A percentile compares a stretch with the other conserved stretches of the same genome.
phyloP scores from a whole-genome alignment of 2,888 invertebrate species.

The Cerceris ruficornis region DNA sequence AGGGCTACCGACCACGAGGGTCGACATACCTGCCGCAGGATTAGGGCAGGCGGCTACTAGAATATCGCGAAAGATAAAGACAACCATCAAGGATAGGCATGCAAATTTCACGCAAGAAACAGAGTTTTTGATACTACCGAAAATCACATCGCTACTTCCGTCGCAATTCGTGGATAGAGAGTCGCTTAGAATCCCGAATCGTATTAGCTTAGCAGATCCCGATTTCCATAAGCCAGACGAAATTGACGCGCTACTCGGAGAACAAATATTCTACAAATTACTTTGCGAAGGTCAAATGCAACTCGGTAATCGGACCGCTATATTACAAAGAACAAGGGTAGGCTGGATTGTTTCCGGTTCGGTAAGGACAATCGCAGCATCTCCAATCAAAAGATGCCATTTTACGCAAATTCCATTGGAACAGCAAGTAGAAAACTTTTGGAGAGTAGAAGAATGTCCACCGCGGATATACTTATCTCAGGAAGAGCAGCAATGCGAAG shows the following conservation, averaged over 20 bases:
- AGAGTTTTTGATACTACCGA: no score
- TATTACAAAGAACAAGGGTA: slow-evolving; percentile 11
- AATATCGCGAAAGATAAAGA: no score
- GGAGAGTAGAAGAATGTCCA: slow-evolving; percentile 11
- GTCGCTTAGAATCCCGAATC: background rate
- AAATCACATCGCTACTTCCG: no score
- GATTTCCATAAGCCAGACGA: slow-evolving; percentile 5
- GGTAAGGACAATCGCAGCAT: background rate
- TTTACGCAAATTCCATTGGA: background rate
- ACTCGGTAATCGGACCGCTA: background rate
- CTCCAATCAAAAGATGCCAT: background rate
- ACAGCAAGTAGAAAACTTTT: slow-evolving; percentile 3
- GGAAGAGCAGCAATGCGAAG: background rate
- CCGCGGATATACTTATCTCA: background rate
- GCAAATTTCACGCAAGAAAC: no score
- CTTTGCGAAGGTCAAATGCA: slow-evolving; percentile 1
- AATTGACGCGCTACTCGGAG: slow-evolving; percentile 18
- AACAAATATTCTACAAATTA: slow-evolving; percentile 6
- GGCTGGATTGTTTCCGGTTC: slow-evolving; percentile 17
- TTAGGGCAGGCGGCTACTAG: no score
- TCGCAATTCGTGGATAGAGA: background rate
- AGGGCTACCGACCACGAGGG: no score
- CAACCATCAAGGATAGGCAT: no score
- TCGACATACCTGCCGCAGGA: no score
- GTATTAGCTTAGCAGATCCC: slow-evolving; percentile 10